These are phyloP conservation scores for Chauna torquata DNA, from an alignment of 2,113 vertebrate genomes.

Conservation along the genomic window DNA sequence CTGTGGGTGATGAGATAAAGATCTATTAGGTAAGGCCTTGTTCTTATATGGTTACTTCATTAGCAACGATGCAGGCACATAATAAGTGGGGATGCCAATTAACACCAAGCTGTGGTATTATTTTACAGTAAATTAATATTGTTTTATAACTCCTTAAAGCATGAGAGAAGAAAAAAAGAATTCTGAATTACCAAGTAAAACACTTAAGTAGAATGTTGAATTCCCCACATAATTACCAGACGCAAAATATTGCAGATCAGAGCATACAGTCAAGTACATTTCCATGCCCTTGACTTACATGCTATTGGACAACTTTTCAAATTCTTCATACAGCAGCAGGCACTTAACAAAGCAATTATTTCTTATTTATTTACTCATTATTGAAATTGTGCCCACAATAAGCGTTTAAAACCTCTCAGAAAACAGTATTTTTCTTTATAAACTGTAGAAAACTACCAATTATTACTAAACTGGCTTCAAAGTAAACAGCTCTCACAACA, in stretches of 20 bases:
- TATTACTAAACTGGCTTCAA: not conserved
- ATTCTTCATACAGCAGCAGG: not conserved
- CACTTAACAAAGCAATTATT: not conserved
- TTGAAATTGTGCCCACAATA: not conserved
- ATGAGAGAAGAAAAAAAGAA: not conserved
- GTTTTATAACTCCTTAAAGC: not conserved
- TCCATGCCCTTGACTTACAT: not conserved
- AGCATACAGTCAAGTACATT: not conserved
- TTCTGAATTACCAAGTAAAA: not conserved
- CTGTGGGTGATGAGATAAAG: not conserved
- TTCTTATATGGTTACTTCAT: not conserved
- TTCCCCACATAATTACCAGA: not conserved
- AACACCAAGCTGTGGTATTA: not conserved
- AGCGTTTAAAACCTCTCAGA: not conserved
- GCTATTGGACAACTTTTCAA: not conserved
- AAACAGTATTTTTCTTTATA: not conserved
- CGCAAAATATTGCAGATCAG: not conserved
- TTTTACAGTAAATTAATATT: not conserved
- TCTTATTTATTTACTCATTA: not conserved
- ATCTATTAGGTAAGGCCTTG: not conserved
- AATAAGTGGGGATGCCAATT: not conserved
- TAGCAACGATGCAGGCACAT: not conserved
- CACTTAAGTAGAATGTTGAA: not conserved
- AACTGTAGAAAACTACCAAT: constrained; percentile 4
- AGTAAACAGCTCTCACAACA: not conserved